Conservation (phyloP, 2,113 vertebrate genomes). For the Rhinogobius similis region DNA sequence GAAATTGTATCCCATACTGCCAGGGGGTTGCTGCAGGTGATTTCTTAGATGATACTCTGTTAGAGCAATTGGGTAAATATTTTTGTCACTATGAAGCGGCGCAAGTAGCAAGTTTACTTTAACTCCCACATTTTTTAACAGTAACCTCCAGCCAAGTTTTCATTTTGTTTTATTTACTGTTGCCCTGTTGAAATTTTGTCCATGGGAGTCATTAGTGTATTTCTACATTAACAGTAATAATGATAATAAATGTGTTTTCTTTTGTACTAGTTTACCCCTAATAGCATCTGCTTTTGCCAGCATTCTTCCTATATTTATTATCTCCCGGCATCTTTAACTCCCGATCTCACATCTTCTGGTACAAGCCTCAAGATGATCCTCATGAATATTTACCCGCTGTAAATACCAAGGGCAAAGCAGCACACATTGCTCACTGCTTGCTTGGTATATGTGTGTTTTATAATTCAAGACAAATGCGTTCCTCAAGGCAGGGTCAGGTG, state of each 20-base stretch:
- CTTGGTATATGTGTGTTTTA: conserved; percentile 30
- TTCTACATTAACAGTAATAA: conserved; percentile 6
- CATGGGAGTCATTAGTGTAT: neutral
- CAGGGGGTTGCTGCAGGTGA: conserved; percentile 19
- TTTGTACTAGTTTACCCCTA: conserved; percentile 10
- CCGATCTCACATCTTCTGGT: conserved; percentile 28
- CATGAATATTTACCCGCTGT: conserved; percentile 66
- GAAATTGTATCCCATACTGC: conserved; percentile 29
- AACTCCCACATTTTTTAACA: neutral
- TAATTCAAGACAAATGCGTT: conserved; percentile 20
- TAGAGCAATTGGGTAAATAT: conserved; percentile 11
- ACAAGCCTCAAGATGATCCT: conserved; percentile 25
- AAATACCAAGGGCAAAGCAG: conserved; percentile 44
- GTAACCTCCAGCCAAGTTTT: neutral
- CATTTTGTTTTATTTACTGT: conserved; percentile 13
- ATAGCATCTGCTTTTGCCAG: conserved; percentile 37
- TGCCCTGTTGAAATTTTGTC: neutral
- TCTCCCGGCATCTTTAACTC: conserved; percentile 11
- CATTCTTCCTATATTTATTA: conserved; percentile 39
- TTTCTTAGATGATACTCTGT: neutral
- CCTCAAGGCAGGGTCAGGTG: conserved; percentile 36
- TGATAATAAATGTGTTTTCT: conserved; percentile 6
- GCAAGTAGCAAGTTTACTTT: neutral
- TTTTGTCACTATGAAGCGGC: neutral
- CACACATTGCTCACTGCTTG: conserved; percentile 34